Conservation (phyloP, 2,797 vertebrate genomes). For the Galaxias olidus region DNA sequence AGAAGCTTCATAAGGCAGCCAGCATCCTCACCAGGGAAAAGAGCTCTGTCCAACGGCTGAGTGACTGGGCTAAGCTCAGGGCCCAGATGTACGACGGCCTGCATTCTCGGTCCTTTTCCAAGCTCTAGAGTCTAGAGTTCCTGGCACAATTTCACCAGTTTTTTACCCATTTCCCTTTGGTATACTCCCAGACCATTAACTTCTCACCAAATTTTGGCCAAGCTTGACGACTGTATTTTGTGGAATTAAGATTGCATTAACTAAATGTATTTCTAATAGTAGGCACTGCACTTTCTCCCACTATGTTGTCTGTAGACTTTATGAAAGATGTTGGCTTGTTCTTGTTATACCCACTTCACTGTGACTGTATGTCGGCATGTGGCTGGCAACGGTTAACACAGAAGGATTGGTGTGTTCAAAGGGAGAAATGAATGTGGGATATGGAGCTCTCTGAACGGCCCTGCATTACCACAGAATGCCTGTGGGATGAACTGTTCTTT, state of each 20-base stretch:
- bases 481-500: background rate
- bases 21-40: conserved; percentile 84
- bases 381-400: conserved; percentile 4
- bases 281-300: no score
- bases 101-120: conserved; percentile 59
- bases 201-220: background rate
- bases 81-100: conserved; percentile 85
- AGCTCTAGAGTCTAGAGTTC: conserved; percentile 43
- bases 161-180: no score
- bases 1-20: conserved; percentile 87
- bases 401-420: conserved; percentile 5
- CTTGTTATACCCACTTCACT: background rate
- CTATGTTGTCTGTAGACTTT: background rate
- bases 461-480: background rate
- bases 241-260: no score
- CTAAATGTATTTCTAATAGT: no score
- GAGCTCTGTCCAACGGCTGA: conserved; percentile 79
- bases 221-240: no score
- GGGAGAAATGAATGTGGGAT: background rate
- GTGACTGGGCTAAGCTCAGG: conserved; percentile 86
- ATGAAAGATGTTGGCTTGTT: background rate
- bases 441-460: background rate
- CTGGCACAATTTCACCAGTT: no score
- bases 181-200: conserved; percentile 7
- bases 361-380: conserved; percentile 6